A percentile compares a stretch with the other conserved stretches of the same genome.
These are phyloP conservation scores for Tichodroma muraria DNA, from an alignment of 2,113 vertebrate species.

Conservation along the genomic window DNA sequence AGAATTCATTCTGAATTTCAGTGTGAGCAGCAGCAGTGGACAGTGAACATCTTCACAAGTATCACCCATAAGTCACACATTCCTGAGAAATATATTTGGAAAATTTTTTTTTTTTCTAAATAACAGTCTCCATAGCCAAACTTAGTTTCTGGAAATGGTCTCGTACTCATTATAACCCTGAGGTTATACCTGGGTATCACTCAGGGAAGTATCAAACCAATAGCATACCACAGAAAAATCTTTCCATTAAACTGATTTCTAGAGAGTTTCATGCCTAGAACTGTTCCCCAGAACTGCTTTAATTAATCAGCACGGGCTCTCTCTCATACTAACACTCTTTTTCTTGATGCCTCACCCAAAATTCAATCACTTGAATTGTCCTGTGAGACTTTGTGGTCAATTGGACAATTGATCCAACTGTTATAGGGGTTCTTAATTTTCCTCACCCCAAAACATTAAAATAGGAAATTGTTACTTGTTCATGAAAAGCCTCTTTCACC, in stretches of 20 bases:
- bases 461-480: not conserved
- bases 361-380: not conserved
- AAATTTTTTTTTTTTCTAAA: not conserved
- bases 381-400: not conserved
- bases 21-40: not conserved
- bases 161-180: not conserved
- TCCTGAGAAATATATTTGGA: not conserved
- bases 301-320: not conserved
- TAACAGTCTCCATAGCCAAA: not conserved
- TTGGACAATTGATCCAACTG: not conserved
- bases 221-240: not conserved
- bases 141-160: not conserved
- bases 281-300: not conserved
- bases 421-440: not conserved
- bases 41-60: not conserved
- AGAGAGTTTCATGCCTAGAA: not conserved
- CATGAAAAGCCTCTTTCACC: not conserved
- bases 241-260: not conserved
- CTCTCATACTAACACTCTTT: not conserved
- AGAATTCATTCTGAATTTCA: not conserved
- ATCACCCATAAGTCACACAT: not conserved
- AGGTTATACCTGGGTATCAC: not conserved
- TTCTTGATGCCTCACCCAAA: not conserved
- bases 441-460: not conserved
- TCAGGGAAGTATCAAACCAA: not conserved